Evolutionary conservation across 2,888 invertebrate species (phyloP).

Genomic region (Cephus pulcher): DNA sequence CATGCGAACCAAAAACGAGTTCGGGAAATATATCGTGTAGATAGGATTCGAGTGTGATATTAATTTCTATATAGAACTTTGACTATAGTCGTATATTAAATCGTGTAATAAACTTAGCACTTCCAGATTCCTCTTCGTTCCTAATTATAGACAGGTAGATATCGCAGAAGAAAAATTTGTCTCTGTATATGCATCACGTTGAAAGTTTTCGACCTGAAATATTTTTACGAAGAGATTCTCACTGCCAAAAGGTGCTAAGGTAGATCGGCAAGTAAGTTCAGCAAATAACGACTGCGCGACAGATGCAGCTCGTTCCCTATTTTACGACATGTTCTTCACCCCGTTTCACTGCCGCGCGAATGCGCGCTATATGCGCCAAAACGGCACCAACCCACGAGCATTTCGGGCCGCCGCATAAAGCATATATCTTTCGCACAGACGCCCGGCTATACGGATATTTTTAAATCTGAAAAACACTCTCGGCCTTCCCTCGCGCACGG

Average conservation of each 20-base stretch:
- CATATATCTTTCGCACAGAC: conserved; percentile 8
- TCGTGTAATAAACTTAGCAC: no score
- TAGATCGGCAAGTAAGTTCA: background rate
- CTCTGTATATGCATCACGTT: background rate
- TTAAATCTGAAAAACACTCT: conserved; percentile 11
- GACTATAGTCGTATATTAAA: no score
- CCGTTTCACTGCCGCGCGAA: background rate
- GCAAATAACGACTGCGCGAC: background rate
- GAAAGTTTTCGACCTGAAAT: background rate
- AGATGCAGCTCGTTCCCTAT: background rate
- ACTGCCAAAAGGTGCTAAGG: background rate
- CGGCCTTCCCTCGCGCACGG: background rate
- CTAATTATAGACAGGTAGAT: no score
- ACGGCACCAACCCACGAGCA: background rate
- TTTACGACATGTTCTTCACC: background rate
- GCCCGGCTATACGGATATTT: conserved; percentile 7
- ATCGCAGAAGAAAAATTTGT: background rate
- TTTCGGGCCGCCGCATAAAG: conserved; percentile 2
- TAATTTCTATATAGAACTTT: conserved; percentile 43
- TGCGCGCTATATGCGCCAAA: background rate
- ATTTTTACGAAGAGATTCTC: background rate
- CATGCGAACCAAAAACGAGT: conserved; percentile 58
- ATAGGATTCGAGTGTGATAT: conserved; percentile 51
- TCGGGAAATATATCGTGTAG: conserved; percentile 46
- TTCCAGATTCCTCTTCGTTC: no score